A percentile compares a stretch with the other conserved stretches of the same genome.
These are phyloP conservation scores for Acanthosoma haemorrhoidale DNA, from an alignment of 2,888 invertebrate genomes.

Conservation along the genomic window DNA sequence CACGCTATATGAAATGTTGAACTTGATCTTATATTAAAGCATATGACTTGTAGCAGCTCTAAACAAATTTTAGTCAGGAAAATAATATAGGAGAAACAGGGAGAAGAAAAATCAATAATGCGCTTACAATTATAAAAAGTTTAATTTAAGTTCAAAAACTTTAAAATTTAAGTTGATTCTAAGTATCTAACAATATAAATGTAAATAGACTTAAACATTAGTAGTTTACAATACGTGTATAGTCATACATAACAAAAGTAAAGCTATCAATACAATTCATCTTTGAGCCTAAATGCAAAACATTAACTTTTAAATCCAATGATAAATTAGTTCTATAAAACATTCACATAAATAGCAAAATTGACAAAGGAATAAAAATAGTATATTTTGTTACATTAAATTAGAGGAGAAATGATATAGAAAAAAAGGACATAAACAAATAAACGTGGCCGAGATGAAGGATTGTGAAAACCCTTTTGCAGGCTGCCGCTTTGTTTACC, in stretches of 20 bases:
- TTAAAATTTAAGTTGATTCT: conserved; percentile 17
- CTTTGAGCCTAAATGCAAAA: conserved; percentile 30
- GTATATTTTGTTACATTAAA: conserved; percentile 19
- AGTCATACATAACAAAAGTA: conserved; percentile 6
- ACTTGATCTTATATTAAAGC: too few species aligned
- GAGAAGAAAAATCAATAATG: background rate
- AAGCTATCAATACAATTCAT: conserved; percentile 16
- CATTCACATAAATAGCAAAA: conserved; percentile 27
- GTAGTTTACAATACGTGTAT: conserved; percentile 29
- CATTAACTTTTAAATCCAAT: conserved; percentile 11
- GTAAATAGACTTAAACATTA: conserved; percentile 28
- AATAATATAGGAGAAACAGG: too few species aligned
- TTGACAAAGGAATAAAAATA: conserved; percentile 14
- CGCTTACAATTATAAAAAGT: background rate
- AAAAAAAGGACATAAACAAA: conserved; percentile 13
- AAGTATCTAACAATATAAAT: conserved; percentile 25
- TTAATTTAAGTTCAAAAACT: conserved; percentile 16
- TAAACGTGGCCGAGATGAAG: background rate
- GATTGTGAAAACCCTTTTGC: background rate
- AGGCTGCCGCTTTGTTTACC: conserved; percentile 53
- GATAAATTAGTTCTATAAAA: conserved; percentile 7
- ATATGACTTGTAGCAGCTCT: background rate
- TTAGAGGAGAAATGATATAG: conserved; percentile 8
- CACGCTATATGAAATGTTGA: too few species aligned
- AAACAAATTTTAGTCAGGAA: background rate